Evolutionary conservation across 2,888 invertebrate species (phyloP).

Genomic region (Aphodius granarius): DNA sequence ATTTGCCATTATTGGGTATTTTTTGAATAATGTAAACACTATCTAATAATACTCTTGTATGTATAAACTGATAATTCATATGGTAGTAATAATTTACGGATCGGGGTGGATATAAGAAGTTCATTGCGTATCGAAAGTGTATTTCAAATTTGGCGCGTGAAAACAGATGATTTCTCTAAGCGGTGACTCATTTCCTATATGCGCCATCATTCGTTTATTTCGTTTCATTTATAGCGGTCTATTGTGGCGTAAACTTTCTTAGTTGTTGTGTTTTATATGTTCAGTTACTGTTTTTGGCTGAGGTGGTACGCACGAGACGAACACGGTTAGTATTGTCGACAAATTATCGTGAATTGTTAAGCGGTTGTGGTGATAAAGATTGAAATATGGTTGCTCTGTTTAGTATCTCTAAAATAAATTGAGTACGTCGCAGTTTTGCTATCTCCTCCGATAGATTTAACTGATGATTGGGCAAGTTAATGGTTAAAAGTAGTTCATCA

Average conservation of each 20-base stretch:
- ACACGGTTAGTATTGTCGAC: constrained; percentile 17
- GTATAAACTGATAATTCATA: too few relatives aligned
- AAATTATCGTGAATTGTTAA: constrained; percentile 20
- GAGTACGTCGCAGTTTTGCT: not conserved
- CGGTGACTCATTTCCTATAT: constrained; percentile 38
- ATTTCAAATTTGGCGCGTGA: constrained; percentile 30
- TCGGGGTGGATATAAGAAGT: not conserved
- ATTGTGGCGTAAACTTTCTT: constrained; percentile 32
- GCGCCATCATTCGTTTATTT: constrained; percentile 35
- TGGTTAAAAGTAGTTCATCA: constrained; percentile 12
- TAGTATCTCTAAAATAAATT: constrained; percentile 7
- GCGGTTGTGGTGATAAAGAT: constrained; percentile 5
- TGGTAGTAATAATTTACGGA: too few relatives aligned
- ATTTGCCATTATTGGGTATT: not conserved
- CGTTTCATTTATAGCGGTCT: constrained; percentile 35
- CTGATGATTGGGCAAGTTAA: not conserved
- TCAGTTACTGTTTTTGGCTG: constrained; percentile 29
- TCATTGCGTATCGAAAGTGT: not conserved
- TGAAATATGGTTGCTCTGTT: constrained; percentile 16
- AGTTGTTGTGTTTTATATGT: constrained; percentile 34
- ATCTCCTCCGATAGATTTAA: not conserved
- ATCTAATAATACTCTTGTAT: too few relatives aligned
- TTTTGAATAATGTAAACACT: not conserved
- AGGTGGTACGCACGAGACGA: constrained; percentile 7
- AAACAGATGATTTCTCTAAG: constrained; percentile 36